Evolutionary conservation across 2,888 invertebrate species (phyloP).

Genomic region (Terebella lapidaria): DNA sequence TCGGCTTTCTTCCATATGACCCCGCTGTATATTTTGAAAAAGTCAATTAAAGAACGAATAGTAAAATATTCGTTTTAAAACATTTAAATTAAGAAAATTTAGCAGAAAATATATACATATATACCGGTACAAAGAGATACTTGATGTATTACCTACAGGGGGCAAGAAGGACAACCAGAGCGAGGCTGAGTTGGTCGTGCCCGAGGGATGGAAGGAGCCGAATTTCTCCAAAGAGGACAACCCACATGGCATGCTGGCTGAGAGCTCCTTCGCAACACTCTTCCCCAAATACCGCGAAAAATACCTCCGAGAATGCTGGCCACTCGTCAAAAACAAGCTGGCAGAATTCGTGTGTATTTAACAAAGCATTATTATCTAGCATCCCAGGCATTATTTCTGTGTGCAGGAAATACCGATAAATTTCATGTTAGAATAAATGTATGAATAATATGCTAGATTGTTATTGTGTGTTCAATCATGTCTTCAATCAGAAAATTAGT

Average conservation of each 20-base stretch:
- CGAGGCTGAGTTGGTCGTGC: slow-evolving; percentile 45
- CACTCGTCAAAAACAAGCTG: slow-evolving; percentile 81
- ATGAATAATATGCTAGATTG: too few species aligned
- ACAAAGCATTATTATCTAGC: not conserved
- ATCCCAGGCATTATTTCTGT: not conserved
- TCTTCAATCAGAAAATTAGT: too few species aligned
- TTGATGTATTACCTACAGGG: slow-evolving; percentile 4
- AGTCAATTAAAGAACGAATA: too few species aligned
- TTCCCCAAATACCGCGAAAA: slow-evolving; percentile 97
- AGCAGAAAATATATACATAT: too few species aligned
- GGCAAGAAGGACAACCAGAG: slow-evolving; percentile 14
- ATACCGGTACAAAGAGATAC: too few species aligned
- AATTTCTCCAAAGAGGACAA: slow-evolving; percentile 84
- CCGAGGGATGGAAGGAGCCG: slow-evolving; percentile 57
- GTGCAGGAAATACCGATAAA: not conserved
- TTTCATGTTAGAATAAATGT: too few species aligned
- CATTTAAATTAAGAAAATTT: too few species aligned
- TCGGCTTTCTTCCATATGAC: too few species aligned
- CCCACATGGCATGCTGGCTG: slow-evolving; percentile 79
- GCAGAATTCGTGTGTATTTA: slow-evolving; percentile 61
- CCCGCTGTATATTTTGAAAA: too few species aligned
- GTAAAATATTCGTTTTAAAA: too few species aligned
- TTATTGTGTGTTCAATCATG: too few species aligned
- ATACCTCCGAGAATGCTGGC: slow-evolving; percentile 92
- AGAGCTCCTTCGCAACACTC: slow-evolving; percentile 92